Base-by-base conservation (phyloP, 2,113 vertebrate species). In the Nesoenas mayeri region DNA sequence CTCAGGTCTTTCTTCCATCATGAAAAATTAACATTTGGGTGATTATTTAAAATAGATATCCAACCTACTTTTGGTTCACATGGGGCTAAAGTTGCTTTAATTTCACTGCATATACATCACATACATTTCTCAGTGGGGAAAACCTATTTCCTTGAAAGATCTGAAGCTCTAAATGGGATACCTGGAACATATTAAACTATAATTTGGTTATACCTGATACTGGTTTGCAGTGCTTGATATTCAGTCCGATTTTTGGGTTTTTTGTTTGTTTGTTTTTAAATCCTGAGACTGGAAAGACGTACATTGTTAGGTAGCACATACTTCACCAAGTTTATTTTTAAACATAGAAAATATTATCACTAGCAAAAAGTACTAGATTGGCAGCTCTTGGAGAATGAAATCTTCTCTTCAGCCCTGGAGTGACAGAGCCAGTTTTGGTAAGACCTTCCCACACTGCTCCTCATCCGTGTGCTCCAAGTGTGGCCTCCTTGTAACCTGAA, bases 21-120 rank as follows among this genome's bases (percentile, higher is more conserved):
- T 82, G 87, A 95, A 95, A 95, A 93, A 89, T 88, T 85, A 94
- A 91, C 75, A 82, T 83, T 92, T 96, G 75, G 47, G 80, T 92
- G 92, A 96, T 93, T 92, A 95, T 96, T 97, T 96, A 93, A 97
- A 97, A 94, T 92, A 93, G 93, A 73, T 94, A 91, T 29, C 95
- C 96, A 96, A 91, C 92, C 92, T 96, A 96, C 74, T 94, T 96
- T 91, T 95, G 44, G 83, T 80, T 96, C 95, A 93, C 90, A 61
- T 85, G 91, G 70, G 88, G 88, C 88, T 94, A 78, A 61, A 48
- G 47, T 93, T 85, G 85, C 72, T 92, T 94, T 94, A 88, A 91
- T 79, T 94, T 96, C 80, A 90, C 64, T 82, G 78, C 71, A 85
- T 86, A 75, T 79, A 75, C 58, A 94, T 96, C 67, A 88, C 85